Percentiles rank a stretch among this genome's conserved stretches.
Conservation (phyloP, 2,888 invertebrate species). For the Helicoverpa assulta region DNA sequence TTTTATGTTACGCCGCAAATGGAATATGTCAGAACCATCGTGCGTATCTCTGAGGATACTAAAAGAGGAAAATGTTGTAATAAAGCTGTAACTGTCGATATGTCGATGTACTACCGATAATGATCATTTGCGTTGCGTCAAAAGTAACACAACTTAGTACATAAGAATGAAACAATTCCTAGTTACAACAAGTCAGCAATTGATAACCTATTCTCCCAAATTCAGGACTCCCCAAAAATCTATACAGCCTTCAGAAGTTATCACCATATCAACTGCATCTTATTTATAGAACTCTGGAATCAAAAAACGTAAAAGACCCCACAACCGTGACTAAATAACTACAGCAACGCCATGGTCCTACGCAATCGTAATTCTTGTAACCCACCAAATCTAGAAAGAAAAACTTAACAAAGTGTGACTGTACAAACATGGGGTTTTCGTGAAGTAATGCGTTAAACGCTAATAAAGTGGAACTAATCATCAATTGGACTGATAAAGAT, state of each 20-base stretch:
- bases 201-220: neutral
- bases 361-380: conserved; percentile 6
- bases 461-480: conserved; percentile 59
- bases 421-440: conserved; percentile 34
- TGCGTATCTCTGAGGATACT: neutral
- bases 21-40: neutral
- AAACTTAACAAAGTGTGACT: conserved; percentile 16
- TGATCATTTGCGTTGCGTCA: too few relatives aligned
- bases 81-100: too few relatives aligned
- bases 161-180: too few relatives aligned
- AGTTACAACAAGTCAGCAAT: neutral
- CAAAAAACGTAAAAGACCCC: neutral
- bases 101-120: too few relatives aligned
- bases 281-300: neutral
- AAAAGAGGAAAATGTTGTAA: neutral
- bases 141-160: too few relatives aligned
- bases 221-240: neutral
- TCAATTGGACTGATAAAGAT: conserved; percentile 59
- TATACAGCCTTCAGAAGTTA: neutral
- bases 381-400: conserved; percentile 1
- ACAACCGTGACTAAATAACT: conserved; percentile 18
- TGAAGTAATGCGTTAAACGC: conserved; percentile 32
- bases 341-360: conserved; percentile 19
- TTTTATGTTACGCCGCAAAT: conserved; percentile 14
- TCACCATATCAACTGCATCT: neutral